A percentile compares a stretch with the other conserved stretches of the same genome.
Conservation (phyloP, 1,140 invertebrate genomes). For the Mamestra configurata region DNA sequence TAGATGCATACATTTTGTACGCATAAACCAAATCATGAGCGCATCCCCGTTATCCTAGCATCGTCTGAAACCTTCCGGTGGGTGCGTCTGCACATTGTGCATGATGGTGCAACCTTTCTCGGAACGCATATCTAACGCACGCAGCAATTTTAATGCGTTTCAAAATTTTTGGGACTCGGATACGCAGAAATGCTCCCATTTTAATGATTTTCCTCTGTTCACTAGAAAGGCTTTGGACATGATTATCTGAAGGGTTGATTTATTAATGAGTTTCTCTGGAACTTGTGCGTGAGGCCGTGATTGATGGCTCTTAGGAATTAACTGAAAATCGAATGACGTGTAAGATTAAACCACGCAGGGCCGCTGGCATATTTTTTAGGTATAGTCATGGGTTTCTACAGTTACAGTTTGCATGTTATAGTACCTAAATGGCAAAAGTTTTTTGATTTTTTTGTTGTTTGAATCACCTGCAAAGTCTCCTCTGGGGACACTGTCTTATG, state of each 20-base stretch:
- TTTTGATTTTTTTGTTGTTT: too few relatives aligned
- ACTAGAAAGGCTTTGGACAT: neutral
- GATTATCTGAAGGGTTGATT: constrained; percentile 19
- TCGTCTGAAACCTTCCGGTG: neutral
- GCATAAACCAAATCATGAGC: neutral
- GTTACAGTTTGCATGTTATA: too few relatives aligned
- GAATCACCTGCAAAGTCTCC: too few relatives aligned
- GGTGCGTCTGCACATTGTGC: neutral
- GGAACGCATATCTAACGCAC: constrained; percentile 11
- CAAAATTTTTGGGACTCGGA: neutral
- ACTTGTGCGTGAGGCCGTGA: neutral
- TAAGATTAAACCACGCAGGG: too few relatives aligned
- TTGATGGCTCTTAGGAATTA: neutral
- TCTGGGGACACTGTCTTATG: too few relatives aligned
- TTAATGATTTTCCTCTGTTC: constrained; percentile 23
- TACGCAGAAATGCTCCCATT: constrained; percentile 29
- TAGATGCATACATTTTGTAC: too few relatives aligned
- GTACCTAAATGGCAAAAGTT: too few relatives aligned
- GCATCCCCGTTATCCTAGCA: neutral
- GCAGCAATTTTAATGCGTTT: constrained; percentile 1
- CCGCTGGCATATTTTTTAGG: too few relatives aligned
- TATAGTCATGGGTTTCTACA: too few relatives aligned
- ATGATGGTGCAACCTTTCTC: constrained; percentile 6
- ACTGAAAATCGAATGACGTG: neutral
- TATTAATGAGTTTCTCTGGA: constrained; percentile 2